Conservation (phyloP, 2,888 invertebrate species). For the Euzophera pinguis region DNA sequence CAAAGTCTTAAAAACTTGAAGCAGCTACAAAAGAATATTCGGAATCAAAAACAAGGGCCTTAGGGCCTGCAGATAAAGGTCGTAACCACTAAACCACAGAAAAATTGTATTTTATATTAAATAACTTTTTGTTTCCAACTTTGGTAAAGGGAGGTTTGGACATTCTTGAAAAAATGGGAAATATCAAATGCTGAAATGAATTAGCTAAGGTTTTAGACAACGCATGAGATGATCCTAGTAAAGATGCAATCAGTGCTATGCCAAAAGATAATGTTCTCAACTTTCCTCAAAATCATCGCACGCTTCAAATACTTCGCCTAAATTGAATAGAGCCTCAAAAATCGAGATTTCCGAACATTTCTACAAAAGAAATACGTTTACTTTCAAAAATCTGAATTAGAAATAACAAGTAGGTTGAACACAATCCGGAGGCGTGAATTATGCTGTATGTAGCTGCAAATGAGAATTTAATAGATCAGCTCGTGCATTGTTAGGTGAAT, state of each 20-base stretch:
- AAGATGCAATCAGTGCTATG: constrained; percentile 1
- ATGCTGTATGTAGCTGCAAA: constrained; percentile 2
- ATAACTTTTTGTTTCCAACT: no score
- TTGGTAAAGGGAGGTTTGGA: no score
- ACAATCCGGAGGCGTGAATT: neutral
- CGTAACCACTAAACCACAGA: no score
- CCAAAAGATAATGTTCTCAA: constrained; percentile 19
- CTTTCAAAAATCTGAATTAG: constrained; percentile 27
- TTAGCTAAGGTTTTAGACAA: no score
- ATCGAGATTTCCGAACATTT: constrained; percentile 35
- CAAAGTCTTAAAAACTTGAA: no score
- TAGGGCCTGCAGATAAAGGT: no score
- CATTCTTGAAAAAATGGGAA: no score
- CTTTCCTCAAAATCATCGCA: constrained; percentile 43
- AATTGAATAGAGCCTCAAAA: constrained; percentile 26
- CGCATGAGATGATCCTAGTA: no score
- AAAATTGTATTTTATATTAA: no score
- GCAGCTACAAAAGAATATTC: no score
- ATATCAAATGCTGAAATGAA: no score
- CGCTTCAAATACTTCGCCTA: constrained; percentile 51
- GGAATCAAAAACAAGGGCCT: no score
- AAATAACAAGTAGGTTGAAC: constrained; percentile 6
- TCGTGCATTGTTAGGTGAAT: neutral
- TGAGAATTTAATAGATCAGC: constrained; percentile 9
- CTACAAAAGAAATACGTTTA: constrained; percentile 38